Evolutionary conservation across 1,140 invertebrate species (phyloP).

Genomic region (Hesperophylax magnus): DNA sequence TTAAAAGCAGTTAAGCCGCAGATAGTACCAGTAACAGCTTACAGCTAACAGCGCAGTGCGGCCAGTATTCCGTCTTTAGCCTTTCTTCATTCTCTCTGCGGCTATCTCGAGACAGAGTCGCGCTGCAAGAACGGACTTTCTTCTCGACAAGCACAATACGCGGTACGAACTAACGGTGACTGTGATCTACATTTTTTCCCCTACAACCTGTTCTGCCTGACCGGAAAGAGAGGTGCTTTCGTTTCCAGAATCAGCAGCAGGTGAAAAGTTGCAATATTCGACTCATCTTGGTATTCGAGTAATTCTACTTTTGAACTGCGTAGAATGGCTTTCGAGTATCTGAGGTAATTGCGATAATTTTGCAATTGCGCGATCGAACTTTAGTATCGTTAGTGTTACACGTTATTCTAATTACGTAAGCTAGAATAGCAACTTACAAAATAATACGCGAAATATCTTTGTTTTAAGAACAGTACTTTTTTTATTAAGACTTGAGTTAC

Average conservation of each 20-base stretch:
- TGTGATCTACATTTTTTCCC: constrained; percentile 18
- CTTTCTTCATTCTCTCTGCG: background rate
- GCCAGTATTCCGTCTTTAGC: background rate
- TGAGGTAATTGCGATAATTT: no score
- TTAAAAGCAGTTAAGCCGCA: no score
- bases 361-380: no score
- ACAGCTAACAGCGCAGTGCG: no score
- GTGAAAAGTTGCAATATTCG: background rate
- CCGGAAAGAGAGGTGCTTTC: constrained; percentile 9
- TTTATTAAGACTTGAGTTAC: no score
- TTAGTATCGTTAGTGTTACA: no score
- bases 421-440: no score
- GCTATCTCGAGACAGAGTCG: background rate
- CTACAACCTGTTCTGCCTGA: background rate
- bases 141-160: background rate
- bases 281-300: background rate
- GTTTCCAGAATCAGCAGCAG: background rate
- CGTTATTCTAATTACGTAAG: no score
- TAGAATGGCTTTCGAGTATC: no score
- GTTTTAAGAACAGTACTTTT: no score
- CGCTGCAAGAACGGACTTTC: background rate
- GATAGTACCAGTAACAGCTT: no score
- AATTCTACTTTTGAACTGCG: background rate
- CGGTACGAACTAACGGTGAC: background rate
- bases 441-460: no score